Base-by-base conservation (phyloP, 2,888 invertebrate species). In the Hirudinaria manillensis region DNA sequence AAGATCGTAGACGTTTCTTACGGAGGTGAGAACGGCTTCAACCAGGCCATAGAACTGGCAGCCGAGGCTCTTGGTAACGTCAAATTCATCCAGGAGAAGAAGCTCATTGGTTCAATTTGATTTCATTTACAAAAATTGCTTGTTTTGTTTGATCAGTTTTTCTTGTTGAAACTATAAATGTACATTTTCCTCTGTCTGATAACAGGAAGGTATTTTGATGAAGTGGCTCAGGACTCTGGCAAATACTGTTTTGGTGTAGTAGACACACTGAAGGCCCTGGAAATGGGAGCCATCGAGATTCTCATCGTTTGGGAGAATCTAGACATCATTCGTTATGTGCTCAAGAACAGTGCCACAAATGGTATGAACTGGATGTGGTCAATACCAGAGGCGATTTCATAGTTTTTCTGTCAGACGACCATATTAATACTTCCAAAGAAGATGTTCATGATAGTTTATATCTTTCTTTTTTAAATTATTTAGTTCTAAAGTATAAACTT, bases 241-340 rank as follows among this genome's bases (percentile, higher is more conserved):
- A 97, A 97, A 87, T 99, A 96, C 85, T 98, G 98, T 86, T 99
- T 98, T 86, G 99, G 99, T 77, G 97, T 99, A 56, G 95, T 95
- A 83, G 98, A 99, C 85, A 99, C 99, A 0, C 88, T 99, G 79
- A 90, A 93, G 84, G 99, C 96, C 21, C 88, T 99, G 78, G 99
- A 99, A 87, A 89, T 99, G 83, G 99, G 99, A 75, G 92, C 98
- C 4, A 97, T 99, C 3, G 99, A 99, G 87, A 98, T 94, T 0
- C 90, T 99, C 78, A 99, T 99, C 84, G 98, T 98, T 85, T 99
- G 99, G 99, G 99, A 99, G 87, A 99, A 99, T 87, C 89, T 99
- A 79, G 99, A 99, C 85, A 97, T 98, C 83, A 96, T 95, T 86
- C 89, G 98, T 19, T 73, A 72, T 72, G 75, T 75, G 78, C 88